Conservation (phyloP, 2,113 vertebrate species). For the Murina feae region DNA sequence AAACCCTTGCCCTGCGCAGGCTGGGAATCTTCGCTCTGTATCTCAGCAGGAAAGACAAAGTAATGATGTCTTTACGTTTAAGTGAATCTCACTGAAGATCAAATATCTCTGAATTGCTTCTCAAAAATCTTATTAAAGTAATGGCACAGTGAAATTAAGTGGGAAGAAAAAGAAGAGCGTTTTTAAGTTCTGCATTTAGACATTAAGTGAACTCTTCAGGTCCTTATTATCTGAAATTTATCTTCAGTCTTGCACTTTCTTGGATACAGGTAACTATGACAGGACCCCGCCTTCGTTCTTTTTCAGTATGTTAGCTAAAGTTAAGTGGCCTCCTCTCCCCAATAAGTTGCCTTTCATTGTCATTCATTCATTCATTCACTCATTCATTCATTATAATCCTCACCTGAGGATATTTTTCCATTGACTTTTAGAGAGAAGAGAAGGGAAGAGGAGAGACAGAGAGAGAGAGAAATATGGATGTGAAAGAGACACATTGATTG, state of each 20-base stretch:
- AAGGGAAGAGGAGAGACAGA: no score
- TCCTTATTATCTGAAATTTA: neutral
- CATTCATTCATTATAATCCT: no score
- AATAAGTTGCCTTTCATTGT: constrained; percentile 9
- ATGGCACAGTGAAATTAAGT: neutral
- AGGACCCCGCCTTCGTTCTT: neutral
- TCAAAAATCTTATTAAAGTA: neutral
- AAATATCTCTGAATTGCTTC: neutral
- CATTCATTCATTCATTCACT: neutral
- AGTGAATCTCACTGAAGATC: neutral
- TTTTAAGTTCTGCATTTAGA: neutral
- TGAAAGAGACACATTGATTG: no score
- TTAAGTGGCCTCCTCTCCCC: neutral
- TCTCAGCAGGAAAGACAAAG: neutral
- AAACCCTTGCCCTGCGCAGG: neutral
- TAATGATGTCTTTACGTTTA: neutral
- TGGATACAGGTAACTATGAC: neutral
- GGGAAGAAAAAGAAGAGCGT: neutral
- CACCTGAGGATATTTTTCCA: no score
- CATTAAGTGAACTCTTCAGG: neutral
- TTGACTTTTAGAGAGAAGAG: no score
- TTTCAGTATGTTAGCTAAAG: neutral
- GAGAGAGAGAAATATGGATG: no score
- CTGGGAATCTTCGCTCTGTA: neutral
- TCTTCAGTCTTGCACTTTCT: neutral